Percentiles rank a stretch among this genome's conserved stretches.
Conservation (phyloP, 1,140 invertebrate species). For the Calephelis virginiensis region DNA sequence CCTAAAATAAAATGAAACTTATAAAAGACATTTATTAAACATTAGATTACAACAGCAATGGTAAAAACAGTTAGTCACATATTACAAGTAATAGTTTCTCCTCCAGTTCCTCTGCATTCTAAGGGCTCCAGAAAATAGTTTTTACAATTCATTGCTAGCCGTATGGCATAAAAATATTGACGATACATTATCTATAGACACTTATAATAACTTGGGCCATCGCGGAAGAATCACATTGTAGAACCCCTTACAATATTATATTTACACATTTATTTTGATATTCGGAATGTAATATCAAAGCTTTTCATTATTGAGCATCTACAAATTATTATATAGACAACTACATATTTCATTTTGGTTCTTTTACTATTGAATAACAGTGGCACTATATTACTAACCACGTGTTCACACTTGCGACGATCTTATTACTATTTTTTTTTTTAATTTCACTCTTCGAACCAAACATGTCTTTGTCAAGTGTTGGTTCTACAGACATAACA, state of each 20-base stretch:
- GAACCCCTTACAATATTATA: constrained; percentile 8
- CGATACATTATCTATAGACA: constrained; percentile 9
- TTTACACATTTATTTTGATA: constrained; percentile 13
- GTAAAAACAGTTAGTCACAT: constrained; percentile 43
- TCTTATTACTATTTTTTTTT: no score
- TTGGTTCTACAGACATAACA: no score
- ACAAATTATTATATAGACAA: not conserved
- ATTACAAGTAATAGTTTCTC: constrained; percentile 18
- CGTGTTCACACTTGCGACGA: no score
- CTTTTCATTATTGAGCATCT: constrained; percentile 7
- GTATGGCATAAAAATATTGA: constrained; percentile 6
- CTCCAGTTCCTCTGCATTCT: not conserved
- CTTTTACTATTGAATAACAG: constrained; percentile 2
- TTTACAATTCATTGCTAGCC: constrained; percentile 9
- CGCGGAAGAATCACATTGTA: constrained; percentile 6
- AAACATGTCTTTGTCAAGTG: no score
- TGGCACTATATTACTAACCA: not conserved
- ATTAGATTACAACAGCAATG: constrained; percentile 63
- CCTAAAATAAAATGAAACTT: constrained; percentile 24
- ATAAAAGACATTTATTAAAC: constrained; percentile 65
- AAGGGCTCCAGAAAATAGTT: constrained; percentile 5
- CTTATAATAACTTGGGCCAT: constrained; percentile 4
- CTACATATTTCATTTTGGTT: not conserved
- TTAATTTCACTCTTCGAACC: no score
- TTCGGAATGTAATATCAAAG: constrained; percentile 19